Conservation (phyloP, 2,888 invertebrate genomes). For the Acholoe squamosa region DNA sequence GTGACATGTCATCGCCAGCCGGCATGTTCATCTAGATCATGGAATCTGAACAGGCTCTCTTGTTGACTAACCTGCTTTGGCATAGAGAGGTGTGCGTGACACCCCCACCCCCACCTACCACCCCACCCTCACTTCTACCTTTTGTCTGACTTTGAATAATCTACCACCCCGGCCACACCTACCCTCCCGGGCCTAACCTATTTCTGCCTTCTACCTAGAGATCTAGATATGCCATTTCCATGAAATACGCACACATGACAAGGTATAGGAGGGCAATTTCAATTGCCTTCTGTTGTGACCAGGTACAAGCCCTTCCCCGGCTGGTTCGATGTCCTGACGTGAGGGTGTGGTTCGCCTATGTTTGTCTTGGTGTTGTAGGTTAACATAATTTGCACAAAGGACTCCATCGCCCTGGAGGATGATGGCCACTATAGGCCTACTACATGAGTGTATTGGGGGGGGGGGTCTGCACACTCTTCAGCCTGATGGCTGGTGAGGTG, state of each 20-base stretch:
- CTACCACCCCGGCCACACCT: neutral
- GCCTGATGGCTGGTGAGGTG: too few species aligned
- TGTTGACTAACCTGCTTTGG: neutral
- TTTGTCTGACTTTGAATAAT: too few species aligned
- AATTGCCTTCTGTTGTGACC: too few species aligned
- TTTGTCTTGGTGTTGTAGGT: neutral
- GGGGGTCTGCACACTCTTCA: too few species aligned
- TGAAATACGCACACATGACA: too few species aligned
- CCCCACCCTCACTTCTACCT: too few species aligned
- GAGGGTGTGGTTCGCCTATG: neutral
- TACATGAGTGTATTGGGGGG: too few species aligned
- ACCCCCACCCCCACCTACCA: too few species aligned
- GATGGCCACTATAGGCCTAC: too few species aligned
- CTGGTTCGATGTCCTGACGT: neutral
- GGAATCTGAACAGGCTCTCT: neutral
- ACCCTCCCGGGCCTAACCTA: too few species aligned
- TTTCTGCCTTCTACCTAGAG: neutral
- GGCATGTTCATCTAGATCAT: neutral
- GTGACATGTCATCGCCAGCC: constrained; percentile 29
- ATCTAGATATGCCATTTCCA: too few species aligned
- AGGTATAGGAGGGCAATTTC: too few species aligned
- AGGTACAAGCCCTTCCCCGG: neutral
- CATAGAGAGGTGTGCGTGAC: neutral
- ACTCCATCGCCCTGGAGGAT: neutral
- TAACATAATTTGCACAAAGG: neutral